A percentile compares a stretch with the other conserved stretches of the same genome.
Evolutionary conservation across 1,140 invertebrate genomes (phyloP).

Genomic region (Nephila pilipes): DNA sequence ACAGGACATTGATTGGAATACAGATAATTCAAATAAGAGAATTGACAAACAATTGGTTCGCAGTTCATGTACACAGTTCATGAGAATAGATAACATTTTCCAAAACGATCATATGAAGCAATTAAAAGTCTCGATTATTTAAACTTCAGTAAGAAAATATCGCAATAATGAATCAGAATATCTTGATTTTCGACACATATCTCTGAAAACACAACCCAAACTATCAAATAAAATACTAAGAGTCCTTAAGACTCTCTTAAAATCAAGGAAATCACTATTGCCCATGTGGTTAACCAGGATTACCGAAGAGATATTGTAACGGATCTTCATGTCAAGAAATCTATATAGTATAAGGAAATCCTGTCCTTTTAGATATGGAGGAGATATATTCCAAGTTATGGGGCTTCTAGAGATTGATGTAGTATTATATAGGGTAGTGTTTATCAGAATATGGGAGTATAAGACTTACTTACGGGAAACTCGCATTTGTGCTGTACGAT

Average conservation of each 20-base stretch:
- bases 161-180: no score
- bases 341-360: background rate
- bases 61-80: no score
- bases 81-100: no score
- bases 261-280: background rate
- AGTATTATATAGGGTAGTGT: background rate
- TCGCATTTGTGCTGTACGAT: background rate
- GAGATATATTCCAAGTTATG: background rate
- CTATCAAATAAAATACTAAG: background rate
- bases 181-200: no score
- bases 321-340: background rate
- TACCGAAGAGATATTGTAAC: background rate
- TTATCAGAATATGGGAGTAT: background rate
- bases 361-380: background rate
- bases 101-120: no score
- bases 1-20: no score
- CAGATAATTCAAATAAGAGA: no score
- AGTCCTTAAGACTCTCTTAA: background rate
- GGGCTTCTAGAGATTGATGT: background rate
- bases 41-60: no score
- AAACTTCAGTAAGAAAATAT: no score
- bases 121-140: no score
- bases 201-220: background rate
- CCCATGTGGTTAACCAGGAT: background rate
- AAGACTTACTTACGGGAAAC: background rate